These are phyloP conservation scores for Dipus sagitta DNA, from an alignment of 2,797 vertebrate genomes.

Conservation along the genomic window DNA sequence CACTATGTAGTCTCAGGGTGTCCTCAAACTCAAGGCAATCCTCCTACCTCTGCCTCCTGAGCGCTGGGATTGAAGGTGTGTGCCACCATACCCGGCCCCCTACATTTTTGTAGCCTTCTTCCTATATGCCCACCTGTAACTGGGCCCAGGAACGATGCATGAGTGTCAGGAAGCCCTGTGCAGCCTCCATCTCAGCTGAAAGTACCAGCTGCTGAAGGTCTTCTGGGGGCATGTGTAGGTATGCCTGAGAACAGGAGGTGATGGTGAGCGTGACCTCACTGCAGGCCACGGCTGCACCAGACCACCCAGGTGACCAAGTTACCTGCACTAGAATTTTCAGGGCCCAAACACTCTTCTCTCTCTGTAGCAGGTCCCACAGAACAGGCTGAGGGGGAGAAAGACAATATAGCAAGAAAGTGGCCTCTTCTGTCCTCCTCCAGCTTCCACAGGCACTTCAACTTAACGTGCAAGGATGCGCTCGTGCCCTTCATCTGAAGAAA, in stretches of 20 bases:
- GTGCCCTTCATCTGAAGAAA: not conserved
- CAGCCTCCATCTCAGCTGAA: constrained; percentile 92
- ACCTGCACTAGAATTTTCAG: constrained; percentile 93
- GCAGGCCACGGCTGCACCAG: not conserved
- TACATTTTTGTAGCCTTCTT: not conserved
- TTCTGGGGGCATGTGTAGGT: constrained; percentile 93
- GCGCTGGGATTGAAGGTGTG: too few species aligned
- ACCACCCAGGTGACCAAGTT: constrained; percentile 44
- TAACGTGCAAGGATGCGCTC: not conserved
- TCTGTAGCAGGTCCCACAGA: constrained; percentile 93
- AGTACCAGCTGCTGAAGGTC: constrained; percentile 92
- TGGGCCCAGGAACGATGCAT: constrained; percentile 93
- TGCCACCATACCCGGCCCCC: too few species aligned
- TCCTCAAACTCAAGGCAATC: too few species aligned
- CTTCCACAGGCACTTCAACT: constrained; percentile 14
- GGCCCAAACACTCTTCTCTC: constrained; percentile 90
- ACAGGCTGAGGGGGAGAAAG: constrained; percentile 88
- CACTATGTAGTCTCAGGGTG: too few species aligned
- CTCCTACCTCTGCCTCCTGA: too few species aligned
- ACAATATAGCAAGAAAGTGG: not conserved
- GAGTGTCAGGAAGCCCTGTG: constrained; percentile 92
- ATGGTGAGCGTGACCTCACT: not conserved
- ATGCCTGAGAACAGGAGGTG: constrained; percentile 87
- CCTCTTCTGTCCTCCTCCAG: not conserved
- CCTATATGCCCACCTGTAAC: constrained; percentile 87